Conservation (phyloP, 1,140 invertebrate genomes). For the Gonatopus flavifemur region DNA sequence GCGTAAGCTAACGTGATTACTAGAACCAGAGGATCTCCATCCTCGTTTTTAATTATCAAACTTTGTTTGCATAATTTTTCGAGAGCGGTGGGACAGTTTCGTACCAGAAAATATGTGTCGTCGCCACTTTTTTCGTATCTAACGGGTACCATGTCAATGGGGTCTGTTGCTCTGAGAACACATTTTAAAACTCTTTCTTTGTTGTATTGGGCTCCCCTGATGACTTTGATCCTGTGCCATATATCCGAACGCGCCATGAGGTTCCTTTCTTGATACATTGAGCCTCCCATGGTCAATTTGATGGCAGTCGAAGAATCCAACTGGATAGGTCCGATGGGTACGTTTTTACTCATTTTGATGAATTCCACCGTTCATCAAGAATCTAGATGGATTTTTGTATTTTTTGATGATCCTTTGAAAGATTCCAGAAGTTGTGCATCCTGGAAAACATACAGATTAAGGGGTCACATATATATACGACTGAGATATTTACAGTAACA, state of each 20-base stretch:
- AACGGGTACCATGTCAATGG: conserved; percentile 59
- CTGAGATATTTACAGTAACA: too few species aligned
- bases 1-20: conserved; percentile 53
- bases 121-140: conserved; percentile 47
- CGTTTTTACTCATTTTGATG: background rate
- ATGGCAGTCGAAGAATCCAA: conserved; percentile 38
- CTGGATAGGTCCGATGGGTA: conserved; percentile 22
- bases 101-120: conserved; percentile 53
- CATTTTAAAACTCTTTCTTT: conserved; percentile 54
- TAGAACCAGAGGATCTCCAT: conserved; percentile 49
- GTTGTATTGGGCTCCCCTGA: conserved; percentile 40
- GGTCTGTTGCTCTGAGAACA: conserved; percentile 55
- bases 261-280: conserved; percentile 39
- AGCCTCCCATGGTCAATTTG: conserved; percentile 37
- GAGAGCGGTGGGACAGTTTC: conserved; percentile 58
- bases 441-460: too few species aligned
- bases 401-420: too few species aligned
- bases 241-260: conserved; percentile 46
- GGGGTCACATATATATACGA: too few species aligned
- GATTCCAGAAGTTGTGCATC: background rate
- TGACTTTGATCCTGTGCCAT: conserved; percentile 48
- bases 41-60: conserved; percentile 49
- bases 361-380: background rate
- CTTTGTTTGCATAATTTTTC: conserved; percentile 55
- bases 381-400: too few species aligned